Percentiles rank a stretch among this genome's conserved stretches.
These are phyloP conservation scores for Petrocephalus sullivani DNA, from an alignment of 2,797 vertebrate species.

Conservation along the genomic window DNA sequence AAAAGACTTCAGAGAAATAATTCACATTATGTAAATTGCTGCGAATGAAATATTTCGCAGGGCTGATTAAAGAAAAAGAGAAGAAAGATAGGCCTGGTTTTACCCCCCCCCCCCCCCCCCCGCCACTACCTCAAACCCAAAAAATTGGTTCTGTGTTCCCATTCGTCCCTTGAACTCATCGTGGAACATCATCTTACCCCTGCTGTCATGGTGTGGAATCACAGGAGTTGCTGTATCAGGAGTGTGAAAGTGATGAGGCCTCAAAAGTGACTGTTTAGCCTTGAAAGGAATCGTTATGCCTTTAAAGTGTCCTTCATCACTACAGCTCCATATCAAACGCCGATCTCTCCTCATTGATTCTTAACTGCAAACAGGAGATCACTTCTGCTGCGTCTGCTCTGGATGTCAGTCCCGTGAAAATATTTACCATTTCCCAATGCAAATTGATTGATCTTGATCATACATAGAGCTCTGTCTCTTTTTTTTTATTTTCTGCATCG, in stretches of 20 bases:
- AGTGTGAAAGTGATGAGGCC: not conserved
- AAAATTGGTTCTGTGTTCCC: not conserved
- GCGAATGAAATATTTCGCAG: not conserved
- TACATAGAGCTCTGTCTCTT: not conserved
- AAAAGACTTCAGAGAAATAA: not conserved
- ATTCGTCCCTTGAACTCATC: not conserved
- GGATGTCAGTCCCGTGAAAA: not conserved
- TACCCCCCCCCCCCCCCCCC: not conserved
- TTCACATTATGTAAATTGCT: not conserved
- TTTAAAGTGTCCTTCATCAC: not conserved
- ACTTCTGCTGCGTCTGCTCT: not conserved
- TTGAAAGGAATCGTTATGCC: constrained; percentile 6
- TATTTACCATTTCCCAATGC: not conserved
- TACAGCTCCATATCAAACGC: not conserved
- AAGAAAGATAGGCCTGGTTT: not conserved
- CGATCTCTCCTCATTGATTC: not conserved
- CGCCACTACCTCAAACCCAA: not conserved
- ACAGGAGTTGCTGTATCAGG: not conserved
- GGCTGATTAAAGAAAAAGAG: not conserved
- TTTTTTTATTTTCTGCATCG: not conserved
- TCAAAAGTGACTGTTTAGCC: not conserved
- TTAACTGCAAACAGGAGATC: not conserved
- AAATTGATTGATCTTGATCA: not conserved
- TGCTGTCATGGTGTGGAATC: not conserved
- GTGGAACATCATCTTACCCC: not conserved